phyloP scores from a whole-genome alignment of 2,113 vertebrate species.

The Silurus glanis region DNA sequence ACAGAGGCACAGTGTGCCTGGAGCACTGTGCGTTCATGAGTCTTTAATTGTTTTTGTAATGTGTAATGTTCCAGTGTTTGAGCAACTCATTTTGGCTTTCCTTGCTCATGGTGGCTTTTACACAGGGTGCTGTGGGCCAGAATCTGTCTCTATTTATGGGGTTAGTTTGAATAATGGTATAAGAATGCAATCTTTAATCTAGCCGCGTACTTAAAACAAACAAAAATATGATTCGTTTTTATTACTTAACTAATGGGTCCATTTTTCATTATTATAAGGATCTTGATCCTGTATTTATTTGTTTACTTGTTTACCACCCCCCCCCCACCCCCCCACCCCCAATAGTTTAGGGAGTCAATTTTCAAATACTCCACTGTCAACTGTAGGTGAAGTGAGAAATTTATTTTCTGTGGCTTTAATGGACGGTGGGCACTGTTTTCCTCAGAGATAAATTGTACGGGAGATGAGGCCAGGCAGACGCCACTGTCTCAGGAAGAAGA shows the following conservation, averaged over 20 bases:
- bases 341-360: not conserved
- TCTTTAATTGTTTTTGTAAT: conserved; percentile 45
- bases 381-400: not conserved
- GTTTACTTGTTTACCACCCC: no score
- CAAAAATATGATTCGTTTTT: not conserved
- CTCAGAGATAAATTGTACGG: conserved; percentile 62
- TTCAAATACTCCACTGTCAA: not conserved
- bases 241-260: not conserved
- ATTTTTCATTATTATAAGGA: not conserved
- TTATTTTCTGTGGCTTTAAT: conserved; percentile 33
- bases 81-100: not conserved
- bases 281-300: not conserved
- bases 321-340: accelerated
- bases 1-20: conserved; percentile 60
- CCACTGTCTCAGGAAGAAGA: conserved; percentile 62
- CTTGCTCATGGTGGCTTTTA: not conserved
- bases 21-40: conserved; percentile 36
- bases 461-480: conserved; percentile 64
- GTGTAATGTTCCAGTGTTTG: conserved; percentile 29
- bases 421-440: conserved; percentile 55
- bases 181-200: no score
- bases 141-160: not conserved
- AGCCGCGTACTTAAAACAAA: not conserved
- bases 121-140: not conserved
- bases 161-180: not conserved